A percentile compares a stretch with the other conserved stretches of the same genome.
These are phyloP conservation scores for Drosophila pandora DNA, from an alignment of 1,140 invertebrate species.

Conservation along the genomic window DNA sequence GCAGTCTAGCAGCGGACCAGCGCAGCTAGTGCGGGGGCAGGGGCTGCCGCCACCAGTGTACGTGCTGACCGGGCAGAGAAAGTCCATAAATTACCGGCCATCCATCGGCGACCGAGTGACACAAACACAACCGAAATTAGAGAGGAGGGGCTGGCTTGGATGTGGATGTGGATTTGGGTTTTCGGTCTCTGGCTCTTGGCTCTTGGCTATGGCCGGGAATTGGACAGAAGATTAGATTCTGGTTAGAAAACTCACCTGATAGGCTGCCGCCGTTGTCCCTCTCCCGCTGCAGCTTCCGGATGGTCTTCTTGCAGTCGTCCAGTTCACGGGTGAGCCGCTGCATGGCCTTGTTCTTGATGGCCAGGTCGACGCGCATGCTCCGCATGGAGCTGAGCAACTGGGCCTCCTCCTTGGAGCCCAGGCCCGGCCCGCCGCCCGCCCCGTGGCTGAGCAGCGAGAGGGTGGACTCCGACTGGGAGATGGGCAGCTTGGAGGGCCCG, in stretches of 20 bases:
- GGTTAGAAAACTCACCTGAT: conserved; percentile 24
- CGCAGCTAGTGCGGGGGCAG: background rate
- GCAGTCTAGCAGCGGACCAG: background rate
- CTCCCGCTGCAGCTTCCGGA: conserved; percentile 89
- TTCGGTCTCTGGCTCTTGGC: background rate
- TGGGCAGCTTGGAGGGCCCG: conserved; percentile 69
- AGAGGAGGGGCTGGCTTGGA: conserved; percentile 10
- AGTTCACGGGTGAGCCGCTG: conserved; percentile 89
- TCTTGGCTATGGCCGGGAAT: too few species aligned
- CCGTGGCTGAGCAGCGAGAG: conserved; percentile 64
- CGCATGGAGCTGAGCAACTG: conserved; percentile 91
- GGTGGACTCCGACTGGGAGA: conserved; percentile 80
- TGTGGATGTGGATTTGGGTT: background rate
- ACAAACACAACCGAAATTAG: conserved; percentile 58
- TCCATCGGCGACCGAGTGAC: conserved; percentile 62
- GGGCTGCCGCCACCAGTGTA: conserved; percentile 78
- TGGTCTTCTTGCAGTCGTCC: conserved; percentile 90
- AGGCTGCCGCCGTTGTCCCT: conserved; percentile 84
- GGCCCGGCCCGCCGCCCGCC: background rate
- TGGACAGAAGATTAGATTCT: background rate
- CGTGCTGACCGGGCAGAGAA: conserved; percentile 81
- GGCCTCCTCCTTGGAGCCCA: conserved; percentile 87
- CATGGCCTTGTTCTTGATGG: conserved; percentile 89
- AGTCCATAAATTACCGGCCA: conserved; percentile 74
- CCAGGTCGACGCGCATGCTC: conserved; percentile 89